These are phyloP conservation scores for Campoplex capitator DNA, from an alignment of 2,888 invertebrate species.

Conservation along the genomic window DNA sequence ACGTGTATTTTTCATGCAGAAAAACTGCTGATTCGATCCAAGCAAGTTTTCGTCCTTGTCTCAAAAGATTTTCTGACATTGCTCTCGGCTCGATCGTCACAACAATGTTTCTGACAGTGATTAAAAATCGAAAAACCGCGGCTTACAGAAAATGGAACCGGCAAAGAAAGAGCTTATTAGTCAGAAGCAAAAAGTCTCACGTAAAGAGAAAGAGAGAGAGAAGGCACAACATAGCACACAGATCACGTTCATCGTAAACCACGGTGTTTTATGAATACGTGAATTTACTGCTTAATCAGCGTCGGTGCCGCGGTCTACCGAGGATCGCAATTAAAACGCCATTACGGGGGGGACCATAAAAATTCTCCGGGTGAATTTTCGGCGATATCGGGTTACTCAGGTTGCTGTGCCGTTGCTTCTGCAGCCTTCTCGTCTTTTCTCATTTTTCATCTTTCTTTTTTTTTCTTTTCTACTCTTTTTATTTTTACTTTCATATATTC, in stretches of 20 bases:
- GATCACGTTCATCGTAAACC: conserved; percentile 76
- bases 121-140: background rate
- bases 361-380: conserved; percentile 77
- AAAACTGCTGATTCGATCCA: background rate
- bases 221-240: conserved; percentile 56
- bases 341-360: conserved; percentile 78
- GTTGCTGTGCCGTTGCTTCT: conserved; percentile 30
- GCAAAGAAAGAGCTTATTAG: conserved; percentile 38
- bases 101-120: background rate
- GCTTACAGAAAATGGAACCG: background rate
- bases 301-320: conserved; percentile 71
- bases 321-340: conserved; percentile 80
- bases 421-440: conserved; percentile 56
- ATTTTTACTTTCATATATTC: background rate
- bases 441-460: conserved; percentile 41
- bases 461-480: too few relatives aligned
- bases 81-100: background rate
- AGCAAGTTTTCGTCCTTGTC: background rate
- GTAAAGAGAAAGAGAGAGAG: background rate
- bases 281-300: conserved; percentile 82
- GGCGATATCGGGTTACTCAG: conserved; percentile 77
- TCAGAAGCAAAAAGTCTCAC: conserved; percentile 45
- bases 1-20: background rate
- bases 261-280: conserved; percentile 79
- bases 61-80: background rate